Evolutionary conservation across 1,140 invertebrate genomes (phyloP).

Genomic region (Cydia strobilella): DNA sequence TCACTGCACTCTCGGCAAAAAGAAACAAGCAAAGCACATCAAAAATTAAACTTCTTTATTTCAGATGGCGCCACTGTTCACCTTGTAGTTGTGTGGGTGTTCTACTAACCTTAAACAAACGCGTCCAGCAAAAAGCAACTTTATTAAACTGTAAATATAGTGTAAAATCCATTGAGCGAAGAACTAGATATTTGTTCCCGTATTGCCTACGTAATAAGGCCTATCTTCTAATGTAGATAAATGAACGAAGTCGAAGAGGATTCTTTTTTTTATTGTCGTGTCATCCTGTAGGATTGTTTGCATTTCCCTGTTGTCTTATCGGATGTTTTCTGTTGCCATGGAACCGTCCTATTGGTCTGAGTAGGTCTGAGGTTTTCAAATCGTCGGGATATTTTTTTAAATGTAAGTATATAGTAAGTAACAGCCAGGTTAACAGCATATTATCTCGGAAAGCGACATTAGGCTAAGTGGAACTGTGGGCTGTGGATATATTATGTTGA

Average conservation of each 20-base stretch:
- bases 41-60: conserved; percentile 10
- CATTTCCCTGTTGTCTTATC: conserved; percentile 26
- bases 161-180: conserved; percentile 30
- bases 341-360: no score
- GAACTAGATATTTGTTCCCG: not conserved
- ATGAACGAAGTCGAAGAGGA: not conserved
- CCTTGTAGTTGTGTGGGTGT: conserved; percentile 46
- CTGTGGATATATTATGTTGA: no score
- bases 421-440: no score
- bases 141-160: conserved; percentile 28
- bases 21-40: not conserved
- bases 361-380: no score
- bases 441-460: no score
- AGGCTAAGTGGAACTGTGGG: no score
- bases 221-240: conserved; percentile 19
- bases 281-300: conserved; percentile 1
- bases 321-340: conserved; percentile 10
- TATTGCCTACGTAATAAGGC: conserved; percentile 16
- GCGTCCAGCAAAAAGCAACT: conserved; percentile 30
- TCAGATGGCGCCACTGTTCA: conserved; percentile 49
- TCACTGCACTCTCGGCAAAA: not conserved
- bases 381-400: no score
- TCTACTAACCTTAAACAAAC: conserved; percentile 46
- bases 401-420: no score
- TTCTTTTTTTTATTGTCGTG: conserved; percentile 20